Percentiles rank a stretch among this genome's conserved stretches.
Conservation (phyloP, 35 echinoderm and acorn worm genomes). For the Apostichopus japonicus region DNA sequence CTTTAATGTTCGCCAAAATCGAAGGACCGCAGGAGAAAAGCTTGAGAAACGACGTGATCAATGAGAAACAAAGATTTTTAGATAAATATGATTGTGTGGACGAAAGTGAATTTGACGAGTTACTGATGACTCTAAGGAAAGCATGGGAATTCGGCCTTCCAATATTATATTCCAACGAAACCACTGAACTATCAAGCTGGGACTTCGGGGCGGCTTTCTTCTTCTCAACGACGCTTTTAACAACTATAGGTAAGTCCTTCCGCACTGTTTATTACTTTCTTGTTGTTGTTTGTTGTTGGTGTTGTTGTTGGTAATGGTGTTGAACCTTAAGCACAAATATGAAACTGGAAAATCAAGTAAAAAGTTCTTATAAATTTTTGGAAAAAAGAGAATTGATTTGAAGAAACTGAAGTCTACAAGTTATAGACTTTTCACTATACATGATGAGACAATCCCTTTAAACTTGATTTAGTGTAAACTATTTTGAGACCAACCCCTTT, state of each 20-base stretch:
- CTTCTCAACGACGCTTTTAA: conserved; percentile 61
- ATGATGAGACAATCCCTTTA: no score
- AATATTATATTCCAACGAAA: not conserved
- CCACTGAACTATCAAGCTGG: conserved; percentile 42
- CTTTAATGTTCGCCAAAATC: conserved; percentile 49
- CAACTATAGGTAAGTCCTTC: conserved; percentile 56
- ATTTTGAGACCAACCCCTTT: no score
- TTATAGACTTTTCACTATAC: no score
- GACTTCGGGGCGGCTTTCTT: conserved; percentile 64
- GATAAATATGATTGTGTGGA: conserved; percentile 40
- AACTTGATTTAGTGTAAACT: no score
- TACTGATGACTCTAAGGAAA: conserved; percentile 14
- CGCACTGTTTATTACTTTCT: no score
- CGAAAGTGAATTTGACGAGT: conserved; percentile 20
- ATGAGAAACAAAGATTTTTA: conserved; percentile 1
- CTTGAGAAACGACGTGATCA: not conserved
- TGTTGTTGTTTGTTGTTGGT: no score
- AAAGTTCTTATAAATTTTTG: no score
- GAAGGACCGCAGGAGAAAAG: conserved; percentile 49
- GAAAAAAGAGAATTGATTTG: no score
- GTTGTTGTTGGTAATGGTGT: no score
- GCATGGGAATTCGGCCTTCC: conserved; percentile 59
- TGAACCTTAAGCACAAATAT: no score
- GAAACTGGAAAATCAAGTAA: no score
- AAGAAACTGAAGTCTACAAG: no score